Percentiles rank a stretch among this genome's conserved stretches.
Conservation (phyloP, 2,797 vertebrate species). For the Scarus forsteni region DNA sequence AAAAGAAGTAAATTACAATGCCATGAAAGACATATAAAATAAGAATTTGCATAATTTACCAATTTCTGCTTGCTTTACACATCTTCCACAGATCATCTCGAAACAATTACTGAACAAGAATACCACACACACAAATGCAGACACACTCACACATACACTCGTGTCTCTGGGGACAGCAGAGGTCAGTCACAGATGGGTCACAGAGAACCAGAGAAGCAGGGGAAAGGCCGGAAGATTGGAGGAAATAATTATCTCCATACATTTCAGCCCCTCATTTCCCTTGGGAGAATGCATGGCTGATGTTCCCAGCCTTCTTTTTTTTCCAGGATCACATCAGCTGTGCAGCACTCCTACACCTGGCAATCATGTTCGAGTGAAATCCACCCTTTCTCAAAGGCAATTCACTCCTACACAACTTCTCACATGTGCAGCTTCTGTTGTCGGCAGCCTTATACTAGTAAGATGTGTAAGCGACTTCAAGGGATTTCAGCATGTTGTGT, state of each 20-base stretch:
- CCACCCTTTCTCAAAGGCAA: conserved; percentile 4
- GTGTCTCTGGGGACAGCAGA: conserved; percentile 42
- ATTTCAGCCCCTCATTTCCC: conserved; percentile 70
- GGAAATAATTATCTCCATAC: conserved; percentile 79
- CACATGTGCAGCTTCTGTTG: conserved; percentile 13
- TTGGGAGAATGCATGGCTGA: conserved; percentile 40
- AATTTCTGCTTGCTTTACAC: neutral
- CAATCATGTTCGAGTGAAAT: conserved; percentile 14
- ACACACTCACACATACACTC: conserved; percentile 27
- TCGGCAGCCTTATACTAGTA: conserved; percentile 1
- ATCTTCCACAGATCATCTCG: conserved; percentile 9
- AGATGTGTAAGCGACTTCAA: conserved; percentile 41
- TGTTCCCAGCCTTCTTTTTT: conserved; percentile 56
- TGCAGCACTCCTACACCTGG: neutral
- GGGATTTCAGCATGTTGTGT: conserved; percentile 36
- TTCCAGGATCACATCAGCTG: conserved; percentile 40
- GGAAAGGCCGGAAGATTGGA: conserved; percentile 68
- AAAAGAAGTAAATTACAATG: neutral
- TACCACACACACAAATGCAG: conserved; percentile 7
- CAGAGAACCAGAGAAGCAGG: conserved; percentile 45
- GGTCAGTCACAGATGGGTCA: conserved; percentile 59
- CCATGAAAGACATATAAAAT: too few species aligned
- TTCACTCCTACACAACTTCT: conserved; percentile 27
- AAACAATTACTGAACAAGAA: conserved; percentile 7
- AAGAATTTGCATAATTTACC: too few species aligned